A percentile compares a stretch with the other conserved stretches of the same genome.
Conservation (phyloP, 1,140 invertebrate species). For the Drosophila gunungcola region DNA sequence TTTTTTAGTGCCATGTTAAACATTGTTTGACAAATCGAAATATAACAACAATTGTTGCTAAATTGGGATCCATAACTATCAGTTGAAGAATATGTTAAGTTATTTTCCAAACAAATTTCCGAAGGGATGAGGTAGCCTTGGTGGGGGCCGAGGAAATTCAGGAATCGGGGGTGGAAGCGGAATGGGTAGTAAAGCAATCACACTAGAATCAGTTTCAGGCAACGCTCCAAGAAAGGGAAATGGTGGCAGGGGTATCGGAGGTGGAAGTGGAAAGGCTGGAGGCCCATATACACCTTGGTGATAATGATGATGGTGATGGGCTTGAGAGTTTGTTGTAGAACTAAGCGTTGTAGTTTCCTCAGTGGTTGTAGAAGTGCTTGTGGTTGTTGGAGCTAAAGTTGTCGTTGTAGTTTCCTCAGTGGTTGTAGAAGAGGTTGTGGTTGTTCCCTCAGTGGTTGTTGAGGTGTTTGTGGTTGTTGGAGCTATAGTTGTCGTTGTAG, state of each 20-base stretch:
- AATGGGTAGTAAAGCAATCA: slow-evolving; percentile 22
- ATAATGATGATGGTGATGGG: slow-evolving; percentile 10
- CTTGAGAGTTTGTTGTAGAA: not conserved
- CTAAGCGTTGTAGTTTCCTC: not conserved
- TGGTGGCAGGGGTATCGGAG: not conserved
- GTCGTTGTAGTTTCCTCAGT: not conserved
- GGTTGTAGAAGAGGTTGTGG: not conserved
- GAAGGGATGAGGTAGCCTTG: slow-evolving; percentile 4
- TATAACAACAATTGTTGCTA: no score
- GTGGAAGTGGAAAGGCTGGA: slow-evolving; percentile 1
- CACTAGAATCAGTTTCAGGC: slow-evolving; percentile 7
- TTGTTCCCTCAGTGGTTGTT: not conserved
- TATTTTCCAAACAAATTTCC: slow-evolving; percentile 18
- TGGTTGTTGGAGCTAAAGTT: not conserved
- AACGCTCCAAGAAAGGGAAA: slow-evolving; percentile 10
- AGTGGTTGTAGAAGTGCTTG: not conserved
- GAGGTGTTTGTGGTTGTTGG: not conserved
- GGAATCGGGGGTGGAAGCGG: not conserved
- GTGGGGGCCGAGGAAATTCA: not conserved
- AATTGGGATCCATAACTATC: no score
- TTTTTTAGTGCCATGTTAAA: no score
- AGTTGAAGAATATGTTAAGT: not conserved
- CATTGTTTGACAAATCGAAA: no score
- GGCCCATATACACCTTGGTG: slow-evolving; percentile 8
- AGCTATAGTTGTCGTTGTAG: not conserved